A percentile compares a stretch with the other conserved stretches of the same genome.
Evolutionary conservation across 2,113 vertebrate species (phyloP).

Genomic region (Todiramphus chloris): DNA sequence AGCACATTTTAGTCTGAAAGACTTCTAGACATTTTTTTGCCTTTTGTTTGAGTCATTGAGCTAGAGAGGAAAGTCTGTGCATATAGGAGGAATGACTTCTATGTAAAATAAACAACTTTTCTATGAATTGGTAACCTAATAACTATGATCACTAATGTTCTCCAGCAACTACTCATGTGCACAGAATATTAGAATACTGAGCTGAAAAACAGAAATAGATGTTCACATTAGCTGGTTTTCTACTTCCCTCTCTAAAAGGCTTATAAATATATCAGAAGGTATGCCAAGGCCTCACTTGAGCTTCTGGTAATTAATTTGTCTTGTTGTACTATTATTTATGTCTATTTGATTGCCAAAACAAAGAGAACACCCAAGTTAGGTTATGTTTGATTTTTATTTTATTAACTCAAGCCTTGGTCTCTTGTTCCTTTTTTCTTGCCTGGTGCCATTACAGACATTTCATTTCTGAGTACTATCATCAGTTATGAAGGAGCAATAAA

Average conservation of each 20-base stretch:
- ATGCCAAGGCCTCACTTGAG: not conserved
- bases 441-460: slow-evolving; percentile 18
- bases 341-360: slow-evolving; percentile 4
- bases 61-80: not conserved
- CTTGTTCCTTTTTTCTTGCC: slow-evolving; percentile 14
- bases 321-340: slow-evolving; percentile 32
- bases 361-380: not conserved
- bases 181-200: not conserved
- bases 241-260: not conserved
- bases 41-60: not conserved
- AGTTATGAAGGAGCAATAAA: slow-evolving; percentile 51
- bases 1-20: not conserved
- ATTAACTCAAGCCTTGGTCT: slow-evolving; percentile 31
- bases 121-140: not conserved
- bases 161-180: not conserved
- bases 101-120: not conserved
- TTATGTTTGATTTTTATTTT: slow-evolving; percentile 34
- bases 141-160: not conserved
- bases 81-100: not conserved
- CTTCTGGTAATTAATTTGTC: not conserved
- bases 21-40: not conserved
- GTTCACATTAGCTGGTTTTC: not conserved
- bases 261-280: not conserved
- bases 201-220: not conserved
- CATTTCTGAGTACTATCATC: slow-evolving; percentile 44